Conservation (phyloP, 2,113 vertebrate species). For the Eulemur macaco region DNA sequence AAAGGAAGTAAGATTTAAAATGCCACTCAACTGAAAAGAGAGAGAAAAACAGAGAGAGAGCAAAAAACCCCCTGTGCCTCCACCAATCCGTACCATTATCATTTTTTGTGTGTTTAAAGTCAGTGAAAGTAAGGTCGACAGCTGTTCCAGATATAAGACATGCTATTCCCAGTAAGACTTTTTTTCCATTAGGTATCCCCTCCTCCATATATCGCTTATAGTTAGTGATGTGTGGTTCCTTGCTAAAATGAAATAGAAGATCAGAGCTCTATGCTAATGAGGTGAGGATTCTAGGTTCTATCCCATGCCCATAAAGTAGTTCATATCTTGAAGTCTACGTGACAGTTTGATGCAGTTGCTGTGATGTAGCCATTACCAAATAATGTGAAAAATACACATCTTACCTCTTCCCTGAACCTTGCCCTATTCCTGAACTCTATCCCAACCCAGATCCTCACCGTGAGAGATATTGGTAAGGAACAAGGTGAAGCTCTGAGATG, state of each 20-base stretch:
- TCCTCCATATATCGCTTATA: neutral
- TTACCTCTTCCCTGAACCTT: neutral
- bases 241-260: slow-evolving; percentile 1
- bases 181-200: neutral
- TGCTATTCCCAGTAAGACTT: neutral
- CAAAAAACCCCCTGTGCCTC: neutral
- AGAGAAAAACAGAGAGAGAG: neutral
- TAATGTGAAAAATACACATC: neutral
- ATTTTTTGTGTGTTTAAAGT: neutral
- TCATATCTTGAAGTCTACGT: neutral
- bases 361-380: slow-evolving; percentile 19
- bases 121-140: neutral
- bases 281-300: neutral
- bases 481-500: neutral
- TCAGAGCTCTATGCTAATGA: neutral
- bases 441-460: neutral
- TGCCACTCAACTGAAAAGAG: neutral
- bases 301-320: neutral
- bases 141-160: neutral
- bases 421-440: neutral
- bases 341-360: neutral
- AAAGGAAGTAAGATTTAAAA: slow-evolving; percentile 52
- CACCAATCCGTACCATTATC: neutral
- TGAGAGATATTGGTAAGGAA: neutral
- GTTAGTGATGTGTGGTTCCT: neutral